Base-by-base conservation (phyloP, 1,140 invertebrate species). In the Drosophila eugracilis region DNA sequence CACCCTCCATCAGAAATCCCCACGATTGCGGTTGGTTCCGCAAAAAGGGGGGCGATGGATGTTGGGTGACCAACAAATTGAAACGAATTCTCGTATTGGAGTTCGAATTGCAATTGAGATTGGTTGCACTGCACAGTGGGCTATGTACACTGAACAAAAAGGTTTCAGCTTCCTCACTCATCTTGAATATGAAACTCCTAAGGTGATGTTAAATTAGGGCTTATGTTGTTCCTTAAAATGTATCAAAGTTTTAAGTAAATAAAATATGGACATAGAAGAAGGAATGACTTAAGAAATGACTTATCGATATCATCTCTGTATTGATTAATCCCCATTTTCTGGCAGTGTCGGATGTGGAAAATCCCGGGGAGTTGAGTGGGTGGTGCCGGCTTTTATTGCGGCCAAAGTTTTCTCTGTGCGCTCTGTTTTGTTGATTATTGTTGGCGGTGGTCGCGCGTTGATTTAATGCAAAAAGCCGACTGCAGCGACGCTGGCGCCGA, bases 71-170 rank as follows among this genome's bases (percentile, higher is more conserved):
- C 83, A 81, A 85, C 81, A 85, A 85, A 85, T 86, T 86, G 81
- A 85, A 81, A 86, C 63, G 83, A 86, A 86, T 86, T 86, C 77
- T 76, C 63, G 77, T 77, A 77, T 86, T 80, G 81, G 73, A 85
- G 81, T 81, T 85, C 77, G 81, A 86, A 86, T 86, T 75, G 81
- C 83, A 81, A 81, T 86, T 88, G 83, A 86, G 86, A 86, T 88
- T 81, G 81, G 73, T 86, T 78, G 75, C 69, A 60, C 30, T 81
- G 71, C 69, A 60, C 14, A 42, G 52, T 15, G 57, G 32, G 36
- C 12, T 52, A n/a, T 4, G 12, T 5, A 41, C 6, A 37, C 44
- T 47, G 24, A 2, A 12, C 15, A 24, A 22, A 19, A 28, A n/a
- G n/a, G n/a, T n/a, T n/a, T n/a, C n/a, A n/a, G n/a, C n/a, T n/a